Percentiles rank a stretch among this genome's conserved stretches.
phyloP scores from a whole-genome alignment of 2,797 vertebrate genomes.

The Acridotheres tristis region DNA sequence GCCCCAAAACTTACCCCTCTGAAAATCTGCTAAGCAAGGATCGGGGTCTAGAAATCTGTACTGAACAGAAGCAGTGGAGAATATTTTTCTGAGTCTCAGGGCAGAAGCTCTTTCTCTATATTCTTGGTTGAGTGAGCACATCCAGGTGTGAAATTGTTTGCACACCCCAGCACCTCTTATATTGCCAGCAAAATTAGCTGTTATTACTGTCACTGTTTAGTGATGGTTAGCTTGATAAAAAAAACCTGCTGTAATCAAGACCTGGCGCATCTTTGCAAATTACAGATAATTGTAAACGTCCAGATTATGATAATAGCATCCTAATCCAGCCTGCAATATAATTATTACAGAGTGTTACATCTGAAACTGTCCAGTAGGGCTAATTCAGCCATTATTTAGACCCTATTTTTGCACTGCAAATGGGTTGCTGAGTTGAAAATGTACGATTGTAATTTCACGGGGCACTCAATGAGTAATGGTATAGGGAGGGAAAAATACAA shows the following conservation, averaged over 20 bases:
- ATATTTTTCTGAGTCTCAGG: conserved; percentile 79
- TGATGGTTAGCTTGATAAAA: conserved; percentile 96
- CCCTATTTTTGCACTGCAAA: conserved; percentile 89
- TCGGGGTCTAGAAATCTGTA: conserved; percentile 75
- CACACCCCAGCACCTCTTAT: conserved; percentile 99
- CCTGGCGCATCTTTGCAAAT: conserved; percentile 99
- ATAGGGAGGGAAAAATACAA: conserved; percentile 78
- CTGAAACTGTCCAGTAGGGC: conserved; percentile 99
- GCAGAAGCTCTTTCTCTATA: conserved; percentile 83
- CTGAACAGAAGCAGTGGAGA: conserved; percentile 74
- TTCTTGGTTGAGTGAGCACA: conserved; percentile 95
- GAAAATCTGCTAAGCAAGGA: conserved; percentile 72
- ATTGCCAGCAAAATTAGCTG: conserved; percentile 99
- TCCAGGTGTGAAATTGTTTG: conserved; percentile 99
- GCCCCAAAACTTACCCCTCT: conserved; percentile 74
- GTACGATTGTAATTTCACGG: conserved; percentile 94
- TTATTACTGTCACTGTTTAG: conserved; percentile 99
- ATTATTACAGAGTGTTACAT: conserved; percentile 99
- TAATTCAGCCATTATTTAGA: conserved; percentile 98
- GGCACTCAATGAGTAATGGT: conserved; percentile 95
- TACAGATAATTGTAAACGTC: conserved; percentile 99
- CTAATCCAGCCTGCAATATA: conserved; percentile 99
- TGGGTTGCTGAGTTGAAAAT: conserved; percentile 97
- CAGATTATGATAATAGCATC: conserved; percentile 99
- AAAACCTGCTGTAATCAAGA: conserved; percentile 97